Conservation (phyloP, 37 sponge, comb jelly and placozoan genomes). For the Diacarnus erythraeanus region DNA sequence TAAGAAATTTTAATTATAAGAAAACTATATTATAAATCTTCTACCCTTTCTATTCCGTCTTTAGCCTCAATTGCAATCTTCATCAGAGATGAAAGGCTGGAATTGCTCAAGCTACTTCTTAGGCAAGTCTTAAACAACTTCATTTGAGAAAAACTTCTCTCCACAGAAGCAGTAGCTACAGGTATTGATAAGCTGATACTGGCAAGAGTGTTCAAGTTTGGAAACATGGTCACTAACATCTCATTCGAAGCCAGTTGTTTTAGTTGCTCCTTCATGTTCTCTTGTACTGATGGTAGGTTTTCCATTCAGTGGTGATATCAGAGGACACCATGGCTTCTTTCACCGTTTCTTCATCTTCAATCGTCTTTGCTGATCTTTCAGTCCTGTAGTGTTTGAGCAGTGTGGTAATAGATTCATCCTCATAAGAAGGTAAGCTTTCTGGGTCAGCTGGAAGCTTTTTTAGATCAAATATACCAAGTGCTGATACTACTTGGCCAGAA, state of each 20-base stretch:
- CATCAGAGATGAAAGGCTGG: slow-evolving; percentile 28
- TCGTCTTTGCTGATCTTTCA: slow-evolving; percentile 45
- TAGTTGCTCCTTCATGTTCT: slow-evolving; percentile 30
- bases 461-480: slow-evolving; percentile 60
- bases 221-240: slow-evolving; percentile 54
- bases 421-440: slow-evolving; percentile 16
- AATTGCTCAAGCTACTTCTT: slow-evolving; percentile 17
- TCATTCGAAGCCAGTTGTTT: slow-evolving; percentile 47
- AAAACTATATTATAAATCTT: no score
- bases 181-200: slow-evolving; percentile 58
- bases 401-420: slow-evolving; percentile 45
- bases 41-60: no score
- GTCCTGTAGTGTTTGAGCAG: slow-evolving; percentile 36
- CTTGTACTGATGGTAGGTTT: slow-evolving; percentile 15
- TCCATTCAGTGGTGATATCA: no score
- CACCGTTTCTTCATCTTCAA: slow-evolving; percentile 37
- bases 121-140: slow-evolving; percentile 62
- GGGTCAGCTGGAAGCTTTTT: slow-evolving; percentile 17
- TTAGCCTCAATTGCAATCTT: slow-evolving; percentile 37
- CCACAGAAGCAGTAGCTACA: slow-evolving; percentile 60
- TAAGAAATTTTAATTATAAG: no score
- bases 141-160: slow-evolving; percentile 69
- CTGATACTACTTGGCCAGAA: slow-evolving; percentile 42
- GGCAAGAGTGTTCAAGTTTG: slow-evolving; percentile 49
- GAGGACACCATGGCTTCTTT: slow-evolving; percentile 46